A percentile compares a stretch with the other conserved stretches of the same genome.
phyloP scores from a whole-genome alignment of 2,113 vertebrate species.

The Macrotus californicus region DNA sequence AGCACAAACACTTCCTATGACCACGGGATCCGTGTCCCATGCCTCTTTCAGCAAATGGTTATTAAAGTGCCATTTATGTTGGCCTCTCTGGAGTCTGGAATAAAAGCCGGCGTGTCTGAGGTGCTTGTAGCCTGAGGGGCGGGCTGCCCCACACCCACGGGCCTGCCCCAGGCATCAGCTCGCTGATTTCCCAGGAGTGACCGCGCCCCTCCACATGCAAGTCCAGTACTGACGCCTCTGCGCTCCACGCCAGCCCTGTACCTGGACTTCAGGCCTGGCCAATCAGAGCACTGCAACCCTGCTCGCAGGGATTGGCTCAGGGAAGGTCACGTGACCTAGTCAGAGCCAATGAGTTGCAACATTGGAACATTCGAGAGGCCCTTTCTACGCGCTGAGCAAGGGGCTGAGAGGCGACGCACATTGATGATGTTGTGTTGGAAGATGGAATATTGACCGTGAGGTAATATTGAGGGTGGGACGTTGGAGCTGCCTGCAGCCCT shows the following conservation, averaged over 20 bases:
- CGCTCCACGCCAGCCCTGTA: background rate
- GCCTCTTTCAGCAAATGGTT: constrained; percentile 30
- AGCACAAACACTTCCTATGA: background rate
- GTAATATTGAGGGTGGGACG: background rate
- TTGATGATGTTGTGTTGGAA: background rate
- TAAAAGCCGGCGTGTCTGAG: background rate
- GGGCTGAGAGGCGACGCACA: rapidly evolving
- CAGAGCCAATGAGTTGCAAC: background rate
- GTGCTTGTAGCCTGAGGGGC: background rate
- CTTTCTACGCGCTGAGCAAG: background rate
- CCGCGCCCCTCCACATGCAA: rapidly evolving
- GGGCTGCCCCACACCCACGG: background rate
- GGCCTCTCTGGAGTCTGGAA: background rate
- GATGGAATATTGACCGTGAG: background rate
- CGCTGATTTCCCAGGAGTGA: background rate
- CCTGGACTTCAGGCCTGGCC: background rate
- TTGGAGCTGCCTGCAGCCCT: background rate
- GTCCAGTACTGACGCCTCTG: background rate
- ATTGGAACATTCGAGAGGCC: background rate
- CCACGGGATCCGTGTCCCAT: background rate
- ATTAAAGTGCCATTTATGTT: constrained; percentile 44
- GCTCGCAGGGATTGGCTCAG: background rate
- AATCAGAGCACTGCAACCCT: background rate
- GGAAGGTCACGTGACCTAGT: background rate
- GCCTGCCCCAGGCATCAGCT: background rate